These are phyloP conservation scores for Cladorhizidae sp. DNA, from an alignment of 37 sponge, comb jelly and placozoan species.

Conservation along the genomic window DNA sequence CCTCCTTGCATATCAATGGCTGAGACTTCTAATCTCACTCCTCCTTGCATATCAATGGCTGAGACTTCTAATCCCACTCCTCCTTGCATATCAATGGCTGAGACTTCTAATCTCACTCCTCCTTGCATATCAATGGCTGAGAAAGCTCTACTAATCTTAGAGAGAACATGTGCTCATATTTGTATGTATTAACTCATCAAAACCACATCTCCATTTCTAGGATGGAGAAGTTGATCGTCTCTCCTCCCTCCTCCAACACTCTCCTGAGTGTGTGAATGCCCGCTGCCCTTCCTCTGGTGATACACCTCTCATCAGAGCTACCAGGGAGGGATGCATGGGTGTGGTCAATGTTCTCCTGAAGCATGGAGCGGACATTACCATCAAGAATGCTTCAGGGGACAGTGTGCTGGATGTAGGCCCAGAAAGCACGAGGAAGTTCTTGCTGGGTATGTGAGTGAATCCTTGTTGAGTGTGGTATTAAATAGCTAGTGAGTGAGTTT, in stretches of 20 bases:
- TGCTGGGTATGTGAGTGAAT: constrained; percentile 63
- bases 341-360: constrained; percentile 67
- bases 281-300: constrained; percentile 65
- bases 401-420: constrained; percentile 76
- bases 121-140: no score
- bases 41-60: no score
- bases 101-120: no score
- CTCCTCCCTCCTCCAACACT: constrained; percentile 1
- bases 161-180: not conserved
- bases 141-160: not conserved
- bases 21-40: no score
- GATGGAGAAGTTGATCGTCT: constrained; percentile 36
- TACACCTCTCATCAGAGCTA: constrained; percentile 85
- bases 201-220: constrained; percentile 11
- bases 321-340: constrained; percentile 65
- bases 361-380: constrained; percentile 78
- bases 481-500: no score
- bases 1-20: no score
- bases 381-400: constrained; percentile 68
- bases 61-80: no score
- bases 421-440: constrained; percentile 20
- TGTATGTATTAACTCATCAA: not conserved
- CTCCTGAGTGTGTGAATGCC: constrained; percentile 25
- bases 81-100: no score
- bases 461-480: no score